Base-by-base conservation (phyloP, 2,113 vertebrate species). In the Tenrec ecaudatus region DNA sequence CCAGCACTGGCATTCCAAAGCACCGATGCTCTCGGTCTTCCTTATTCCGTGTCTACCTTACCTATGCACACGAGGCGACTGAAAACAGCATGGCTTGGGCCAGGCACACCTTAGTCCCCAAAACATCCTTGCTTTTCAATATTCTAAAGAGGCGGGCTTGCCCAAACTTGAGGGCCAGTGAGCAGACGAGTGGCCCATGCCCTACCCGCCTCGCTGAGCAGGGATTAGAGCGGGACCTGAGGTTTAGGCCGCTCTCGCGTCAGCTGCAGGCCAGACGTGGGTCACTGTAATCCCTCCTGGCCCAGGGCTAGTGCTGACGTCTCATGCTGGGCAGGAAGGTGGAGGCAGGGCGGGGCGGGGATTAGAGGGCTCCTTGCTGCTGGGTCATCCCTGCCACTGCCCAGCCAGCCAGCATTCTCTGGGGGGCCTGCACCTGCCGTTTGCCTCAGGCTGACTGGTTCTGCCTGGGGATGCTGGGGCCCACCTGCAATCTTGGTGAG, bases 251-350 rank as follows among this genome's bases (percentile, higher is more conserved):
- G 68, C 27, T 11, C 36, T 60, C 40, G 36, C 36, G 58, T 14
- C 5, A 7, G 43, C 6, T 58, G n/a, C 47, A 31, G 66, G 53
- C 38, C 60, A 36, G 38, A 81, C 33, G 36, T 33, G 3, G 19
- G 68, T 83, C 20, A 1, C 68, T 38, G 75, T 89, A 93, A 91
- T 96, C 93, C 95, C 62, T 53, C 53, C 31, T 6, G 5, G 40
- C 0, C 43, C 17, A 16, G 6, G 7, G 53, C 64, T 62, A 43
- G n/a, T 1, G 14, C 69, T 73, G 82, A 94, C 25, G 7, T 40
- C 23, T 62, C 11, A 64, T 6, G 60, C 58, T 20, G 20, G 38
- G 7, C 25, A 9, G 81, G 43, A 8, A 25, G 0, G 1, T 0
- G 0, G 76, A 43, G 47, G 64, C 0, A 2, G 84, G 68, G 71